Base-by-base conservation (phyloP, 2,113 vertebrate genomes). In the Garra rufa region DNA sequence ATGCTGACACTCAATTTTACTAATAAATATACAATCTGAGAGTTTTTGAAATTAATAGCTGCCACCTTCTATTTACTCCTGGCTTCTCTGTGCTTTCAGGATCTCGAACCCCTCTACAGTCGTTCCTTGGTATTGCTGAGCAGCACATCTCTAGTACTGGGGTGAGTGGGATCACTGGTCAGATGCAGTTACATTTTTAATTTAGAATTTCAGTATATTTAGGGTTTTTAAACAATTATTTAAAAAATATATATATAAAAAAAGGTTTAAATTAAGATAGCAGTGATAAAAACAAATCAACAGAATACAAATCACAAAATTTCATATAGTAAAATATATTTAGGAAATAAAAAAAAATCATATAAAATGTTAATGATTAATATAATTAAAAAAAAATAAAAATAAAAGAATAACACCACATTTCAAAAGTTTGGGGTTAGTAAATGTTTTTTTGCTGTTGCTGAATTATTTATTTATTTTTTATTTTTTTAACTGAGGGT, bases 41-140 rank as follows among this genome's bases (percentile, higher is more conserved):
- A 9, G 4, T 30, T 7, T 73, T 9, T 74, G 6, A 9, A 21
- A 21, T 61, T 3, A 8, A 24, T 19, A 17, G 24, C n/a, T n/a
- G 2, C 44, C 13, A 50, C 81, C 70, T 3, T 67, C 69, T 17
- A 79, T n/a, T 28, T 24, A 43, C 70, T 74, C 15, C 19, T 69
- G 13, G 3, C 21, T 4, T 43, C 34, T 81, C 11, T 85, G 82
- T 6, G 1, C 73, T 52, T 82, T 76, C 85, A 92, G 94, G 92
- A 77, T 91, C 93, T 55, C 92, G 94, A 87, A 95, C 94, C 75
- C 94, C 94, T 84, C 92, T 95, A 67, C 95, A 95, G 91, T 95
- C 95, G 43, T 95, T 96, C 87, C 87, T 95, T 57, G 94, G 95
- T 52, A 94, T 95, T 57, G 95, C 95, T 80, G 94, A 95, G 86